Base-by-base conservation (phyloP, 2,888 invertebrate genomes). In the Laothoe populi region DNA sequence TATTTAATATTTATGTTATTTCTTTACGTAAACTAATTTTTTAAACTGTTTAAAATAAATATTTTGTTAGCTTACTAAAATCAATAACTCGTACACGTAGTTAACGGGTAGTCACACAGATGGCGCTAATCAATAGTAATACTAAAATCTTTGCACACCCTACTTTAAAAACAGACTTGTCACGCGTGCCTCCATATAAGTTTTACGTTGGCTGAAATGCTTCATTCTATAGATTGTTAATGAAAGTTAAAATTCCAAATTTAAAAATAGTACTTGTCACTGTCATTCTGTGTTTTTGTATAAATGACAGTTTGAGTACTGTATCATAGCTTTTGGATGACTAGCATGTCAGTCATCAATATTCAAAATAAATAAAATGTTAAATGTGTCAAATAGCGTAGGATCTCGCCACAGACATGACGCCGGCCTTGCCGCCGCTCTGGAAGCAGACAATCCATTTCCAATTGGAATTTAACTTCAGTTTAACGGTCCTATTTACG, bases 81-180 rank as follows among this genome's bases (percentile, higher is more conserved):
- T n/a, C n/a, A n/a, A n/a, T n/a, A n/a, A n/a, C n/a, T n/a, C n/a
- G n/a, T 31, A 26, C 2, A 4, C 5, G 31, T 31, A 31, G 35
- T 35, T 19, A 19, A 35, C 53, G 31, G 35, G 11, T 53, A 53
- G 8, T 11, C 31, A 53, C 4, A 53, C 10, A 53, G 19, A 53
- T 53, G 31, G 31, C 19, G 53, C 19, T 53, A 19, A 19, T 53
- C 53, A 19, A 31, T 53, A 49, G 26, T 16, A 16, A 2, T 53
- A 16, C 11, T 35, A 19, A 0, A 16, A 35, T 11, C 19, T 16
- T 31, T 35, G 53, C 53, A 19, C 11, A 53, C 19, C 8, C 8
- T 44, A 19, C 10, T 8, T 44, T 35, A 10, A 49, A 16, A 26
- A 49, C 35, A 10, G 35, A 31, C 10, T 7, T 19, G 31, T 21